These are phyloP conservation scores for Sphaerodactylus townsendi DNA, from an alignment of 2,113 vertebrate species.

Conservation along the genomic window DNA sequence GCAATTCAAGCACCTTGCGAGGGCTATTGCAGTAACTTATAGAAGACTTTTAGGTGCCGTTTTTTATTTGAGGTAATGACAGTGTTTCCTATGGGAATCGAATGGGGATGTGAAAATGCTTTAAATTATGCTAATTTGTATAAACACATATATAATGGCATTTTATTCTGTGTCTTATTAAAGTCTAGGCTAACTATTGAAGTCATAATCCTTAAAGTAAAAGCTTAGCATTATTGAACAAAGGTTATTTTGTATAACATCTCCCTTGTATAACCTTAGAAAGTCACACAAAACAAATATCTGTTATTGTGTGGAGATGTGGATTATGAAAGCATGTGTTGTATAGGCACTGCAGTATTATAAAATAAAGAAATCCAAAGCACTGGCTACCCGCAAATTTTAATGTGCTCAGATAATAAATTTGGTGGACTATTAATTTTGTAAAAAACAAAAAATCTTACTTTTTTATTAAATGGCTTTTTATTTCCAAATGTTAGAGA, in stretches of 20 bases:
- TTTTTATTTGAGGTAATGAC: conserved; percentile 61
- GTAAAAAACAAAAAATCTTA: conserved; percentile 51
- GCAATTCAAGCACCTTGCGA: conserved; percentile 91
- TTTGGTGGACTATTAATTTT: conserved; percentile 44
- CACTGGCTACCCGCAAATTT: conserved; percentile 33
- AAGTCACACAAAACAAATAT: conserved; percentile 32
- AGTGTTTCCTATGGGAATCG: conserved; percentile 34
- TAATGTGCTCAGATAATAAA: conserved; percentile 46
- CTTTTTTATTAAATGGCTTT: conserved; percentile 24
- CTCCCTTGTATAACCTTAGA: conserved; percentile 28
- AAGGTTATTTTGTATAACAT: conserved; percentile 24
- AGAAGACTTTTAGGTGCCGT: conserved; percentile 85
- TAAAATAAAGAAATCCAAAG: conserved; percentile 1
- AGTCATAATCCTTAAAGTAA: conserved; percentile 20
- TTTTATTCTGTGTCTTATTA: conserved; percentile 33
- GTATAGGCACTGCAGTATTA: conserved; percentile 24
- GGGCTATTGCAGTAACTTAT: conserved; percentile 88
- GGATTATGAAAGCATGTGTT: conserved; percentile 24
- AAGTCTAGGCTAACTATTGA: conserved; percentile 17
- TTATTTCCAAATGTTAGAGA: conserved; percentile 21
- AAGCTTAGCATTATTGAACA: conserved; percentile 19
- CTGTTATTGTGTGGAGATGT: conserved; percentile 27
- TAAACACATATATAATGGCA: not conserved
- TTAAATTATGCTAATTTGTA: conserved; percentile 11
- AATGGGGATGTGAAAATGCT: conserved; percentile 39